Evolutionary conservation across 2,888 invertebrate genomes (phyloP), one percentile per base, ranked within the genome.

Genomic region (Drepana falcataria): DNA sequence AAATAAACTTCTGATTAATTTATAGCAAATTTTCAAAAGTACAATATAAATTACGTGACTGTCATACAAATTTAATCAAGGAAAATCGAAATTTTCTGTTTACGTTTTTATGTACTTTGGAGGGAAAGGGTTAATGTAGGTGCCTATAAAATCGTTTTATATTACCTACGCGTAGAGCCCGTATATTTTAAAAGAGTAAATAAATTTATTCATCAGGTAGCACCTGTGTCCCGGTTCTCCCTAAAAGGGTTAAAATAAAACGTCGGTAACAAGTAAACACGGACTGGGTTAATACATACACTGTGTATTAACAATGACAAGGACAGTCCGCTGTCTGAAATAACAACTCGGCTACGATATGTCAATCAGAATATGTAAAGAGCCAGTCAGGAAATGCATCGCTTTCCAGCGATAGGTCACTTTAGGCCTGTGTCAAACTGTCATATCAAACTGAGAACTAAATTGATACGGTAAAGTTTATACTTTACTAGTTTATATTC

Each of bases 291-390:
- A 48, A 48, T 48, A 48, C 40, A 51, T 51, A 51, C 6, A 51
- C 51, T 35, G 51, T 40, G 51, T 44, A 44, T 44, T 9, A 44
- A 9, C 44, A 44, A 44, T 9, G 44, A 3, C 44, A 44, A 9
- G 6, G 9, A 44, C 44, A 44, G 9, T 44, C 44, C 3, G 9
- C 44, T 9, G 6, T 9, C 6, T 59, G 56, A 63, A 55, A 51
- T 56, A 54, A 49, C 61, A 56, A 57, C 59, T 57, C 53, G 59
- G 53, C 49, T 54, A 56, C 21, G 21, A 21, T 57, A 48, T 57
- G 48, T 53, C 53, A 59, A 58, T 59, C 56, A 35, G 7, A 57
- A 55, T 48, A 55, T 51, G 57, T 53, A 54, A 60, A 60, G 58
- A 60, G 60, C 58, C 21, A 21, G 21, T 21, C 21, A 21, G 21